Base-by-base conservation (phyloP, 2,888 invertebrate genomes). In the Chymomyza caudatula region DNA sequence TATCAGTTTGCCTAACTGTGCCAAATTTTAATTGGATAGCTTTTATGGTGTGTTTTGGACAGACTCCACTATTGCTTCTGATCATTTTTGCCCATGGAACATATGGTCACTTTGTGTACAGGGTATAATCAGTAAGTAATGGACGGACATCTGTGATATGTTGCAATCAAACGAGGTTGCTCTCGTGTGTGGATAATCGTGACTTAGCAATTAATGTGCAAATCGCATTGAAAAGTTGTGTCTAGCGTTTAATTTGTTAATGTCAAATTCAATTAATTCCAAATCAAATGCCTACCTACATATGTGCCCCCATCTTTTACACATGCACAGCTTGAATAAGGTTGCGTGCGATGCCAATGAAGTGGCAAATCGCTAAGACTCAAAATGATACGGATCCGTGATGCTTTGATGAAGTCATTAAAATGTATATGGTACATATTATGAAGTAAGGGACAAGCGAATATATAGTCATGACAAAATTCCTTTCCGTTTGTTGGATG, bases 401-500 rank as follows among this genome's bases (percentile, higher is more conserved):
- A 11, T 37, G 29, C 29, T 11, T 37, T 37, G 29, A 37, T 37
- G 29, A 37, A 37, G 11, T 11, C 29, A 37, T 37, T 37, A 37
- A 37, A 37, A 37, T 43, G 19, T 51, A 51, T 44, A 51, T 29
- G 47, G 54, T 20, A 42, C 51, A 37, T 52, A 47, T 37, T 8
- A 11, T 37, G 11, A 11, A 3, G 29, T 1, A 37, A 11, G 29
- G 11, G 11, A 11, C 11, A 2, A 2, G 29, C 11, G 11, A 37
- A 11, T 37, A 11, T 11, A 37, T 37, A 37, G 29, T 2, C 11
- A 11, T 37, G 11, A 37, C 29, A 37, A 37, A 1, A 37, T 85
- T 80, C 79, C 79, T 75, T 65, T 76, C 19, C 17, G 56, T 57
- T 69, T 8, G 5, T 17, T 44, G 15, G 44, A 5, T 44, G 13